A percentile compares a stretch with the other conserved stretches of the same genome.
Evolutionary conservation across 2,113 vertebrate genomes (phyloP).

Genomic region (Nothocercus julius): DNA sequence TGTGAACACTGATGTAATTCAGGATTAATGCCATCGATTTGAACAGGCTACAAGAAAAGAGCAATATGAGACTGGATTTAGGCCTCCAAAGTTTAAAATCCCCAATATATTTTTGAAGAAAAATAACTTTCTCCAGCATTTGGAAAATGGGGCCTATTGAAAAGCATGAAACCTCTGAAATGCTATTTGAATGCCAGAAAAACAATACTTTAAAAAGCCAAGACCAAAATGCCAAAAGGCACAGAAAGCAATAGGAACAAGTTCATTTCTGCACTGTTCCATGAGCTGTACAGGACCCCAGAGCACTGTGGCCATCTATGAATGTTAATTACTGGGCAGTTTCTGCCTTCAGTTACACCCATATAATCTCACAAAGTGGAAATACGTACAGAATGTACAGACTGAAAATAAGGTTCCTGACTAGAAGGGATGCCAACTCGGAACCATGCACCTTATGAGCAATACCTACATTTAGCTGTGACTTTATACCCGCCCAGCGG

Average conservation of each 20-base stretch:
- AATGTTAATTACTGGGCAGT: neutral
- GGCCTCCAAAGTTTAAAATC: conserved; percentile 20
- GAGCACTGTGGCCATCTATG: neutral
- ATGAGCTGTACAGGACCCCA: fast-evolving
- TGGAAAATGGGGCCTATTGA: conserved; percentile 24
- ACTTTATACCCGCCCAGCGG: conserved; percentile 85
- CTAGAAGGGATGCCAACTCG: neutral
- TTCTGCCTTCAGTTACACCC: neutral
- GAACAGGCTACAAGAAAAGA: conserved; percentile 44
- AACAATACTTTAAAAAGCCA: conserved; percentile 8
- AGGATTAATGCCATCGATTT: conserved; percentile 19
- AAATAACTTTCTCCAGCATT: conserved; percentile 27
- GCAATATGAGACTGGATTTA: conserved; percentile 15
- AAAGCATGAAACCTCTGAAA: conserved; percentile 49
- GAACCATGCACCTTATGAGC: neutral
- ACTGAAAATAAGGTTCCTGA: neutral
- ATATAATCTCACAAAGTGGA: neutral
- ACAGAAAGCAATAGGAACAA: neutral
- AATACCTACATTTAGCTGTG: conserved; percentile 85
- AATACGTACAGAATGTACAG: neutral
- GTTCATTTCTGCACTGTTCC: neutral
- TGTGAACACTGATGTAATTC: conserved; percentile 39
- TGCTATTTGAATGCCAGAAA: conserved; percentile 35
- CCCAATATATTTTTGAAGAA: conserved; percentile 25
- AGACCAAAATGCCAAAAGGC: conserved; percentile 1